These are phyloP conservation scores for Invenusta paracnida DNA, from an alignment of 2,888 invertebrate species.

Conservation along the genomic window DNA sequence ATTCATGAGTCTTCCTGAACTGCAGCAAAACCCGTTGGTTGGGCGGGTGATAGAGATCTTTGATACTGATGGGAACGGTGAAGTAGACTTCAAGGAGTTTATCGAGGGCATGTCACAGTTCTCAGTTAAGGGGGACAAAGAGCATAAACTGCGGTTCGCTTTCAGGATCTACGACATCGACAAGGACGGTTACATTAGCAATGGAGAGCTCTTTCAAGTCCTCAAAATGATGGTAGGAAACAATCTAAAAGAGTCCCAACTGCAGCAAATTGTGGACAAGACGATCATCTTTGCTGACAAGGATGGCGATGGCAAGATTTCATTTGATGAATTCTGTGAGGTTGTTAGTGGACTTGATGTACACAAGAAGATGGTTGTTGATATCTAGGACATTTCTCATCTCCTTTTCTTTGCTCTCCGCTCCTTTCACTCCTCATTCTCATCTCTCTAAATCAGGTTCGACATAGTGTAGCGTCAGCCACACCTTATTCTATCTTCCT, in stretches of 20 bases:
- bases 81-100: conserved; percentile 89
- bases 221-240: conserved; percentile 99
- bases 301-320: conserved; percentile 98
- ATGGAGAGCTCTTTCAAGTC: conserved; percentile 85
- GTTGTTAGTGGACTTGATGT: conserved; percentile 98
- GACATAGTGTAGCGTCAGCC: too few relatives aligned
- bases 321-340: conserved; percentile 97
- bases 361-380: conserved; percentile 99
- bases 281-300: conserved; percentile 98
- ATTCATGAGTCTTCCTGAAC: conserved; percentile 97
- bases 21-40: conserved; percentile 97
- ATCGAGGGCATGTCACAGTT: conserved; percentile 98
- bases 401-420: too few relatives aligned
- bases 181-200: conserved; percentile 98
- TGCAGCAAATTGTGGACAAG: conserved; percentile 99
- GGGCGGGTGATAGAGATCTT: conserved; percentile 99
- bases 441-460: too few relatives aligned
- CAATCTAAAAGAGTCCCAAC: conserved; percentile 96
- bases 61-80: conserved; percentile 98
- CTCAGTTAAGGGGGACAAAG: conserved; percentile 98
- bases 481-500: too few relatives aligned
- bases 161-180: conserved; percentile 99
- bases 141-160: conserved; percentile 94
- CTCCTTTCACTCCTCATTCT: too few relatives aligned
- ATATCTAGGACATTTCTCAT: conserved; percentile 68